phyloP scores from a whole-genome alignment of 1,140 invertebrate species.

The Mactra quadrangularis region DNA sequence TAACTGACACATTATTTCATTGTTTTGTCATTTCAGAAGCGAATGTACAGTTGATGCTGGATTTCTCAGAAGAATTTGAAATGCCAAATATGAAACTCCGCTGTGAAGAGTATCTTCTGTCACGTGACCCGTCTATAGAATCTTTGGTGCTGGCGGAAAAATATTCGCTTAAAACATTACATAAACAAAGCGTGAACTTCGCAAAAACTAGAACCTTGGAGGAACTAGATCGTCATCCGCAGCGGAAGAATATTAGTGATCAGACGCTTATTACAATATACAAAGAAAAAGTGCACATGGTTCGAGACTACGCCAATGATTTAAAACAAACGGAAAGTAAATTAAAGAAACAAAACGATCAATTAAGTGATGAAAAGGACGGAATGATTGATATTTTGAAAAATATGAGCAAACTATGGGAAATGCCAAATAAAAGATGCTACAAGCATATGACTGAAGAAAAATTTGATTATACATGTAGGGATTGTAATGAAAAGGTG shows the following conservation, averaged over 20 bases:
- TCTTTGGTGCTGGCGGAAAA: conserved; percentile 70
- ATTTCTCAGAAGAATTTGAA: conserved; percentile 78
- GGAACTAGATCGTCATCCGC: conserved; percentile 64
- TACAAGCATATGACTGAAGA: conserved; percentile 70
- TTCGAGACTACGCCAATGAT: conserved; percentile 68
- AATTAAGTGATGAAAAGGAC: conserved; percentile 67
- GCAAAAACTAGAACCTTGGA: conserved; percentile 70
- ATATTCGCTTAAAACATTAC: conserved; percentile 66
- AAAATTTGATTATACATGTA: conserved; percentile 68
- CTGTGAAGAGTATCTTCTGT: conserved; percentile 77
- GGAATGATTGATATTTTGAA: conserved; percentile 64
- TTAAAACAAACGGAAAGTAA: conserved; percentile 65
- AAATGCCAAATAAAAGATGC: conserved; percentile 71
- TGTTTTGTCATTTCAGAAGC: conserved; percentile 73
- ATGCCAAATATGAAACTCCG: conserved; percentile 74
- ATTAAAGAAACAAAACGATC: conserved; percentile 53
- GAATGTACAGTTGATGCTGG: conserved; percentile 73
- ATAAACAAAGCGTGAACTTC: conserved; percentile 69
- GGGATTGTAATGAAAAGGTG: conserved; percentile 74
- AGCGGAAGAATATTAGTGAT: conserved; percentile 61
- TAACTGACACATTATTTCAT: no score
- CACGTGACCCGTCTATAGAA: conserved; percentile 67
- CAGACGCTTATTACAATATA: conserved; percentile 66
- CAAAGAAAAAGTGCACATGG: conserved; percentile 68
- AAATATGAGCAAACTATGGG: conserved; percentile 66